Base-by-base conservation (phyloP, 1,140 invertebrate genomes). In the Meteorus sp. region DNA sequence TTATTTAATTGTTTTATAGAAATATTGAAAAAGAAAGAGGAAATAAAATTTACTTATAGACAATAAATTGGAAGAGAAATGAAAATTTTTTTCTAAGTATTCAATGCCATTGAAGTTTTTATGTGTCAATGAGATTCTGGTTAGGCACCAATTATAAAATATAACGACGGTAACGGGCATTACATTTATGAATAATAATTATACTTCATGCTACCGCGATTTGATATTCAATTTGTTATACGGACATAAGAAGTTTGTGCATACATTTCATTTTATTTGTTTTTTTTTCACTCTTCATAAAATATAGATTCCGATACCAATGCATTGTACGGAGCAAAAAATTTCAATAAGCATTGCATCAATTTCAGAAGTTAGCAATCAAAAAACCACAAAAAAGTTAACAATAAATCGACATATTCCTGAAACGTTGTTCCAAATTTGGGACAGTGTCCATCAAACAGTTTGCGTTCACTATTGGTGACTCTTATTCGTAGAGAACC, bases 121-220 rank as follows among this genome's bases (percentile, higher is more conserved):
- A n/a, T n/a, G n/a, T n/a, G n/a, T n/a, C n/a, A n/a, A n/a, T n/a
- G n/a, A n/a, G n/a, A n/a, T n/a, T n/a, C n/a, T n/a, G n/a, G n/a
- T n/a, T n/a, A n/a, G n/a, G n/a, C n/a, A 66, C 60, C 63, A 59
- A 59, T 63, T 69, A 67, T 64, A 67, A 70, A 63, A 69, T 64
- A 65, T 53, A 64, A 54, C 65, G 60, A 64, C 68, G 56, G 62
- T 62, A 63, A 64, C 56, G 60, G 61, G 62, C 52, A 61, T 31
- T 51, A 22, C 33, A 48, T 39, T 61, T 43, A 67, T 65, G 64
- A 64, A 27, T 61, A 58, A 58, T 57, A 53, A 56, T 25, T 48
- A 25, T 44, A 11, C 27, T 60, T 61, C 41, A 31, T 22, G 37
- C 45, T 60, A 56, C 51, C 22, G 23, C 59, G 51, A 33, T 52